Evolutionary conservation across 2,113 vertebrate species (phyloP).

Genomic region (Capra hircus): DNA sequence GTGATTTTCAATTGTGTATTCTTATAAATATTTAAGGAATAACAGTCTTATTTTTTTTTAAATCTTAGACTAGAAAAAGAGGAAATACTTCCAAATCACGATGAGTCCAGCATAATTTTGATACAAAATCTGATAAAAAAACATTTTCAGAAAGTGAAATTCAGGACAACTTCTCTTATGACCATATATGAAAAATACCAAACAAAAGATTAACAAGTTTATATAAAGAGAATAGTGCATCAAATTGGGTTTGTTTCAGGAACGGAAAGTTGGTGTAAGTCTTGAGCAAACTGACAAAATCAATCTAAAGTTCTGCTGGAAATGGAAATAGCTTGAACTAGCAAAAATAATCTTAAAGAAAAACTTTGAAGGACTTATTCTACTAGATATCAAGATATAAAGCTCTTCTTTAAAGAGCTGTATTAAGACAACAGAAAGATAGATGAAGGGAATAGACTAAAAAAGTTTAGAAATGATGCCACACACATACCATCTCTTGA

Average conservation of each 20-base stretch:
- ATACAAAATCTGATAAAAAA: not conserved
- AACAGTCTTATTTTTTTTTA: not conserved
- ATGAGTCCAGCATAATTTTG: not conserved
- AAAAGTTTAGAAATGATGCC: not conserved
- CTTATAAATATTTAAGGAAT: not conserved
- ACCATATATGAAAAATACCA: not conserved
- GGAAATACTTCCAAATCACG: not conserved
- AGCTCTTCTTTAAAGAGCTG: not conserved
- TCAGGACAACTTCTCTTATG: not conserved
- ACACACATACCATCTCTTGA: not conserved
- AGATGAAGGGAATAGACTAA: not conserved
- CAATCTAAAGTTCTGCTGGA: not conserved
- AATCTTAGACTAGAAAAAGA: not conserved
- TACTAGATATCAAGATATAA: not conserved
- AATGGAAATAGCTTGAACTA: not conserved
- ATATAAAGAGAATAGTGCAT: not conserved
- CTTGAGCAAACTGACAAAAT: not conserved
- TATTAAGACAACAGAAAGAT: not conserved
- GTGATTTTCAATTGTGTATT: not conserved
- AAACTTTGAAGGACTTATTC: not conserved
- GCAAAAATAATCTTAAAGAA: conserved; percentile 18
- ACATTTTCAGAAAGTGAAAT: not conserved
- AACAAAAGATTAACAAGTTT: not conserved
- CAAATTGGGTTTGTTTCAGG: not conserved
- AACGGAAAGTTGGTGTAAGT: not conserved